phyloP scores from a whole-genome alignment of 2,888 invertebrate species.

The Eupithecia subfuscata region DNA sequence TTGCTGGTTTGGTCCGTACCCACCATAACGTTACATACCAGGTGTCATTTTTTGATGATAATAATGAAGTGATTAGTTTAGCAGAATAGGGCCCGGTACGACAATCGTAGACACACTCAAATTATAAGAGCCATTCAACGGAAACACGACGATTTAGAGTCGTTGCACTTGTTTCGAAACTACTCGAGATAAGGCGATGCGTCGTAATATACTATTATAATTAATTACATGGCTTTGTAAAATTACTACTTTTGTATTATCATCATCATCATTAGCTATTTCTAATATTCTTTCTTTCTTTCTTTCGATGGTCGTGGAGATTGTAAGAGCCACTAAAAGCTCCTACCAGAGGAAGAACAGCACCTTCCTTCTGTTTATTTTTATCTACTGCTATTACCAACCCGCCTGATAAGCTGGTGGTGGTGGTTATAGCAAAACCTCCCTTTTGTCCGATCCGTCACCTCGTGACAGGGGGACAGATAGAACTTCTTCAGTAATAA shows the following conservation, averaged over 20 bases:
- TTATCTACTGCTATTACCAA: too few relatives aligned
- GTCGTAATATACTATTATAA: neutral
- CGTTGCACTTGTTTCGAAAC: neutral
- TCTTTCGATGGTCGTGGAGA: too few relatives aligned
- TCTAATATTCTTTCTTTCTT: too few relatives aligned
- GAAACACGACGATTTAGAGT: neutral
- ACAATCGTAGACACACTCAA: neutral
- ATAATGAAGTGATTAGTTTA: neutral
- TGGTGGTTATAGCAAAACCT: too few relatives aligned
- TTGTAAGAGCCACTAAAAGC: too few relatives aligned
- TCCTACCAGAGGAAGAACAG: too few relatives aligned
- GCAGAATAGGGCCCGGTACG: neutral
- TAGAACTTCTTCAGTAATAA: too few relatives aligned
- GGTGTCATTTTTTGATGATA: neutral
- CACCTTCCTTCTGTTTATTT: too few relatives aligned
- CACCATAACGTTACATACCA: neutral
- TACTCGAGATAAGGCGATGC: neutral
- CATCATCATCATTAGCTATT: neutral
- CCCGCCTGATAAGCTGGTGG: too few relatives aligned
- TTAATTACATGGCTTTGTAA: conserved; percentile 3
- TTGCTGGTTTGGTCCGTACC: too few relatives aligned
- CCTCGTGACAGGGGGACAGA: too few relatives aligned
- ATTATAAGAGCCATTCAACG: neutral
- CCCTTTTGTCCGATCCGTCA: too few relatives aligned
- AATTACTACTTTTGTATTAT: neutral